Evolutionary conservation across 1,140 invertebrate genomes (phyloP).

Genomic region (Chlorops oryzae): DNA sequence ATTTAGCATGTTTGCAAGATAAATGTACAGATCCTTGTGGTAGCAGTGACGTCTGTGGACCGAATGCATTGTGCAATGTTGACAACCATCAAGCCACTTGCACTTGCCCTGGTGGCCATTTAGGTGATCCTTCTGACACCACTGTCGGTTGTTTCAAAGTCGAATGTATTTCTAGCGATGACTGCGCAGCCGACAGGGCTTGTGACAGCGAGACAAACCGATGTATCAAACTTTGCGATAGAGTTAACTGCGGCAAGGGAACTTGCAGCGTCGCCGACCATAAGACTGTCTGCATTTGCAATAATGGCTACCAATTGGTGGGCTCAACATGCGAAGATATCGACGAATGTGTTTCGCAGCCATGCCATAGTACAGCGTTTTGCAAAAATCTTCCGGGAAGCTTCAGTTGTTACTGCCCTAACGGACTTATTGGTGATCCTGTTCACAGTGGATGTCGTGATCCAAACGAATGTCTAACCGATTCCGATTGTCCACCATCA

Average conservation of each 20-base stretch:
- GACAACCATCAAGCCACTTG: conserved; percentile 64
- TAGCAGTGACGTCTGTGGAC: conserved; percentile 60
- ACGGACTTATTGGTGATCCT: conserved; percentile 75
- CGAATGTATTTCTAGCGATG: conserved; percentile 69
- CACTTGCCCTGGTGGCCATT: conserved; percentile 67
- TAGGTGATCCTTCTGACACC: conserved; percentile 70
- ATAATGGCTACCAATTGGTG: conserved; percentile 62
- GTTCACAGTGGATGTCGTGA: conserved; percentile 60
- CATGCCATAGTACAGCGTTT: conserved; percentile 70
- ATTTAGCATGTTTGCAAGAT: conserved; percentile 63
- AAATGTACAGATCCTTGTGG: conserved; percentile 73
- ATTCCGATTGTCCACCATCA: conserved; percentile 70
- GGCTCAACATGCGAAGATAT: conserved; percentile 71
- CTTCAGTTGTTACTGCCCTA: conserved; percentile 66
- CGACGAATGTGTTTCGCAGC: conserved; percentile 68
- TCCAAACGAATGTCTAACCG: conserved; percentile 73
- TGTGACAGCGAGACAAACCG: conserved; percentile 70
- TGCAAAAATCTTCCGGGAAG: conserved; percentile 74
- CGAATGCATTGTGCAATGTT: conserved; percentile 65
- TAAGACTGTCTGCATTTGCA: conserved; percentile 65
- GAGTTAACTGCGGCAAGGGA: conserved; percentile 66
- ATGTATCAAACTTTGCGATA: conserved; percentile 75
- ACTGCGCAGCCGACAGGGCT: conserved; percentile 67
- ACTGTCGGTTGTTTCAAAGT: conserved; percentile 74
- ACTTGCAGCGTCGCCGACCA: conserved; percentile 65